phyloP scores from a whole-genome alignment of 2,797 vertebrate species.

The Sebastes flavidus region DNA sequence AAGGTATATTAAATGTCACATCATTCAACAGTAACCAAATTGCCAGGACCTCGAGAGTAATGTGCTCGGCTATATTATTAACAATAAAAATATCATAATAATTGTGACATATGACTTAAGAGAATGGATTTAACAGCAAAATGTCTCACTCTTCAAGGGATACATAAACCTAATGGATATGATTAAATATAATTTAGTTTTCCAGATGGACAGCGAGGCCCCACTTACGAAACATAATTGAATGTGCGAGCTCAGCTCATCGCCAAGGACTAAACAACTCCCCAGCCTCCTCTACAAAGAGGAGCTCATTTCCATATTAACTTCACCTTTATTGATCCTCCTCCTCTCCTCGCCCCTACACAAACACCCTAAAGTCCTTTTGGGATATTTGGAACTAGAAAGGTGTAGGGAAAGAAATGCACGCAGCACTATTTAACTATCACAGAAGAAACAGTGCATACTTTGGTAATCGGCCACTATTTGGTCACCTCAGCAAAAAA shows the following conservation, averaged over 20 bases:
- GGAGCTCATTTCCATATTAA: conserved; percentile 71
- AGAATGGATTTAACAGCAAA: conserved; percentile 51
- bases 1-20: conserved; percentile 5
- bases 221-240: conserved; percentile 68
- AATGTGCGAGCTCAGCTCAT: conserved; percentile 72
- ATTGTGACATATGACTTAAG: conserved; percentile 37
- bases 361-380: conserved; percentile 11
- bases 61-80: conserved; percentile 22
- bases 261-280: conserved; percentile 70
- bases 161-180: conserved; percentile 70
- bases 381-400: conserved; percentile 8
- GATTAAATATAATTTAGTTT: conserved; percentile 73
- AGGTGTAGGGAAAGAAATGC: neutral
- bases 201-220: conserved; percentile 71
- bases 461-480: neutral
- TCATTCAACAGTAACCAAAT: conserved; percentile 32
- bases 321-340: conserved; percentile 67
- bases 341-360: conserved; percentile 1
- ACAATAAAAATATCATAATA: conserved; percentile 31
- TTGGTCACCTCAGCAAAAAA: neutral
- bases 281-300: conserved; percentile 58
- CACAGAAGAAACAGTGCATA: neutral
- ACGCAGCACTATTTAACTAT: neutral
- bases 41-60: conserved; percentile 1
- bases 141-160: conserved; percentile 60